phyloP scores from a whole-genome alignment of 2,888 invertebrate genomes.

The Eupeodes luniger region DNA sequence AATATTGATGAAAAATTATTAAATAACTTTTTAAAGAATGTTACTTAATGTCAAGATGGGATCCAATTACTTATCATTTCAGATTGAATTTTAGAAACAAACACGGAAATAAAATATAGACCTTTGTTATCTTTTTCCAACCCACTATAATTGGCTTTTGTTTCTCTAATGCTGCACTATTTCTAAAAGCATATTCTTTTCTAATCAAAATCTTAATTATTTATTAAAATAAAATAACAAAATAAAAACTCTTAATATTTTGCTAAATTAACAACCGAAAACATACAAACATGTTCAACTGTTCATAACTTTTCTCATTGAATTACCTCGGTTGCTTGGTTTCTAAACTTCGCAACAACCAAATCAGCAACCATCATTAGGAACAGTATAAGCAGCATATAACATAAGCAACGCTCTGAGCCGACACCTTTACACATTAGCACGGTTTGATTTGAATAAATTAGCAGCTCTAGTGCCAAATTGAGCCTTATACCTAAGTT shows the following conservation, averaged over 20 bases:
- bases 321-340: slow-evolving; percentile 3
- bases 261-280: slow-evolving; percentile 17
- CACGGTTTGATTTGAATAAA: slow-evolving; percentile 69
- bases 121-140: no score
- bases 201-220: background rate
- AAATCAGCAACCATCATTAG: background rate
- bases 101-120: no score
- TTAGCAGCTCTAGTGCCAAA: slow-evolving; percentile 52
- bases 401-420: background rate
- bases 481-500: slow-evolving; percentile 22
- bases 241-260: background rate
- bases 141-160: no score
- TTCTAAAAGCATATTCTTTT: no score
- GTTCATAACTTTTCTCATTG: slow-evolving; percentile 17
- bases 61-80: no score
- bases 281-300: background rate
- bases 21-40: no score
- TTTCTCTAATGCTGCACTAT: no score
- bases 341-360: no score
- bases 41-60: no score
- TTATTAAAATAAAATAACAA: background rate
- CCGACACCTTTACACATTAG: slow-evolving; percentile 59
- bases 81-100: no score
- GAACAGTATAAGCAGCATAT: no score
- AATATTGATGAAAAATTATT: no score